Conservation (phyloP, 2,797 vertebrate genomes). For the Cephalopachus bancanus region DNA sequence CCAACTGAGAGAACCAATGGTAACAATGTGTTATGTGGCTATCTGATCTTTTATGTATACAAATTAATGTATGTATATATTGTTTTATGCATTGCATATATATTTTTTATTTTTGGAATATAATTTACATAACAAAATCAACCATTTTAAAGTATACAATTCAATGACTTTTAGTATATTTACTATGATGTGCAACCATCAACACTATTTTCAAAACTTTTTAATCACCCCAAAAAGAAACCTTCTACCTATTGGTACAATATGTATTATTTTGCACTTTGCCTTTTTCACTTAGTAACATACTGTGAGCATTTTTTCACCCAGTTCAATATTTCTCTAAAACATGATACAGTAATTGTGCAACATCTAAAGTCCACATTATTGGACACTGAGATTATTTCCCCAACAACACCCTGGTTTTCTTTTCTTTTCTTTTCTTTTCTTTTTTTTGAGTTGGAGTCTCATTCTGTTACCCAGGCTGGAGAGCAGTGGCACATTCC, state of each 20-base stretch:
- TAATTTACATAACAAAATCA: conserved; percentile 18
- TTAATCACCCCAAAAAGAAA: not conserved
- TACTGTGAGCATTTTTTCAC: conserved; percentile 6
- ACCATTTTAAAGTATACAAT: not conserved
- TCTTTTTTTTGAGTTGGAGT: too few species aligned
- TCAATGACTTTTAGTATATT: not conserved
- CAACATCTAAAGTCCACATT: not conserved
- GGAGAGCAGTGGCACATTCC: too few species aligned
- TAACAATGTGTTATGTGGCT: not conserved
- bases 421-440: not conserved
- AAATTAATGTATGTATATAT: not conserved
- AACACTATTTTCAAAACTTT: not conserved
- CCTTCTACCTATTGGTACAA: not conserved
- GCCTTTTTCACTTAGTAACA: conserved; percentile 17
- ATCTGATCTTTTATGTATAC: not conserved
- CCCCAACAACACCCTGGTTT: not conserved
- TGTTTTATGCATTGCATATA: not conserved
- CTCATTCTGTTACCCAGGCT: too few species aligned
- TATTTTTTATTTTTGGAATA: not conserved
- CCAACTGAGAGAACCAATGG: not conserved
- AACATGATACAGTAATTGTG: not conserved
- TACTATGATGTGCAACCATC: not conserved
- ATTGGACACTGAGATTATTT: not conserved
- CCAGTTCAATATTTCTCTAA: not conserved
- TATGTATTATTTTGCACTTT: conserved; percentile 1